Evolutionary conservation across 2,888 invertebrate species (phyloP).

Genomic region (Autographa gamma): DNA sequence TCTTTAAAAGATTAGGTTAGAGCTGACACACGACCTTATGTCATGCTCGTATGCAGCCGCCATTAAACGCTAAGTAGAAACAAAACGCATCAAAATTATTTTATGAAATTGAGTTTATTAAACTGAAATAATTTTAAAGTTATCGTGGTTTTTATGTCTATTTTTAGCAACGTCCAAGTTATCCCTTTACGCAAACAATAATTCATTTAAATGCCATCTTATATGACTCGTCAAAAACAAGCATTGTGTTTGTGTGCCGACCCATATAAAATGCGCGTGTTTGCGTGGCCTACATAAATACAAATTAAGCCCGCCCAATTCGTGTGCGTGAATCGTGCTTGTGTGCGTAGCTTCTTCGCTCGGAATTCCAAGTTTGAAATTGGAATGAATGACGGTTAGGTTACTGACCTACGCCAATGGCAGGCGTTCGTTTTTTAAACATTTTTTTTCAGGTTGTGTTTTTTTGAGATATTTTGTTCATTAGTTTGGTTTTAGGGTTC

Average conservation of each 20-base stretch:
- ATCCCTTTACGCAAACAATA: constrained; percentile 51
- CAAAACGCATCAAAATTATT: background rate
- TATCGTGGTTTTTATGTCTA: background rate
- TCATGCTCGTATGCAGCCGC: constrained; percentile 28
- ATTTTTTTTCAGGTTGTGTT: constrained; percentile 19
- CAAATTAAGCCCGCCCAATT: constrained; percentile 75
- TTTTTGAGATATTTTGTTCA: constrained; percentile 8
- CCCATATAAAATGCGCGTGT: constrained; percentile 76
- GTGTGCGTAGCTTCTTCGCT: constrained; percentile 85
- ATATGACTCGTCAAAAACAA: constrained; percentile 64
- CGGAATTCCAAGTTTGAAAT: constrained; percentile 87
- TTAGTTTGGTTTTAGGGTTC: background rate
- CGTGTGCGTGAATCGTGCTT: constrained; percentile 72
- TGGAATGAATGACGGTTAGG: constrained; percentile 87
- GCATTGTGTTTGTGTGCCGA: constrained; percentile 75
- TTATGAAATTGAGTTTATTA: background rate
- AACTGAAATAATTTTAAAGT: no score
- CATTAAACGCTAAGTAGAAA: background rate
- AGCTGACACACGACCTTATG: constrained; percentile 44
- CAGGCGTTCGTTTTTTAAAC: constrained; percentile 43
- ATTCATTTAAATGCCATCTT: constrained; percentile 55
- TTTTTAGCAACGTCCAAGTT: constrained; percentile 16
- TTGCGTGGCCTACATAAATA: constrained; percentile 84
- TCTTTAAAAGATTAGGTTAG: constrained; percentile 56
- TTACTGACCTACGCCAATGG: constrained; percentile 84